Evolutionary conservation across 2,113 vertebrate genomes (phyloP), one percentile per base, ranked within the genome.

Genomic region (Tachycineta bicolor): DNA sequence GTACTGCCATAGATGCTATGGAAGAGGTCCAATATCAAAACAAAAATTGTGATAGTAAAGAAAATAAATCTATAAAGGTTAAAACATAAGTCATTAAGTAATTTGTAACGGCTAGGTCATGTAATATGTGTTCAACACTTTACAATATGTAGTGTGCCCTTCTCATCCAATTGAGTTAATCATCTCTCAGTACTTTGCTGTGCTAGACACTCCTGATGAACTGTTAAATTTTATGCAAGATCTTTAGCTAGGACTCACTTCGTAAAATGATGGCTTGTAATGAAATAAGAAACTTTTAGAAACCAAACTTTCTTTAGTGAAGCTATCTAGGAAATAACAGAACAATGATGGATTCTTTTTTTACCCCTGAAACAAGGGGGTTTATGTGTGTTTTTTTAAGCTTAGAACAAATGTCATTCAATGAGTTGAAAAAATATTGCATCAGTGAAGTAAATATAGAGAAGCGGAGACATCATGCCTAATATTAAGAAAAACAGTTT

Each of bases 81-180:
- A 94, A 97, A 95, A 95, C 37, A 43, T 60, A 94, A 97, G 85
- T 91, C 62, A 97, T 93, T 95, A 97, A 96, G 96, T 93, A 97
- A 97, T 96, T 97, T 92, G 71, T 37, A 49, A 43, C 1, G 4
- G 8, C 24, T 83, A 22, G 33, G 39, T 52, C 34, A 55, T 43
- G 12, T 46, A 86, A 89, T 29, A 39, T 16, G 39, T 82, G 49
- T 76, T 91, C 41, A 73, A 28, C 44, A 58, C 58, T 82, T 68
- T 28, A 59, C 24, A 89, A 44, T 10, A 71, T 12, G 14, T 11
- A 67, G 20, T 26, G 28, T 64, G 55, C 19, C 31, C 60, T 91
- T n/a, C 43, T 93, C 60, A 83, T 70, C 31, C 67, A 70, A 78
- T 56, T 59, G 83, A 74, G 26, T 65, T 77, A 80, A 83, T 31